phyloP scores from a whole-genome alignment of 2,888 invertebrate genomes.

The Anarsia innoxiella region DNA sequence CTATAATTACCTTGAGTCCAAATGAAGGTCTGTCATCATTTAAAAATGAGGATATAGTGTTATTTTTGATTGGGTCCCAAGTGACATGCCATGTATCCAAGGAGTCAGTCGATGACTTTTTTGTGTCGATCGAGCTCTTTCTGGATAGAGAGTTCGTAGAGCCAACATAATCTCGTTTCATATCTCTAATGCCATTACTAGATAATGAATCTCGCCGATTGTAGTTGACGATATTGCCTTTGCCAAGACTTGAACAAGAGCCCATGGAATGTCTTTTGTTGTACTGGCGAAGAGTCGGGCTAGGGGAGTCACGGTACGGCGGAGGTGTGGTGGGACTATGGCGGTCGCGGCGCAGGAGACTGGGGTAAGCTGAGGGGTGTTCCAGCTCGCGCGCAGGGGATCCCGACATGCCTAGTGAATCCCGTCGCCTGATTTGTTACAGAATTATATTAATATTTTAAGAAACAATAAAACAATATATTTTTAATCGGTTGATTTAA shows the following conservation, averaged over 20 bases:
- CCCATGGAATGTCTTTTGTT: constrained; percentile 65
- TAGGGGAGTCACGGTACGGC: constrained; percentile 66
- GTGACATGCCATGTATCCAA: constrained; percentile 81
- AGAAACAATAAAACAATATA: too few relatives aligned
- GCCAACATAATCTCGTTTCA: constrained; percentile 72
- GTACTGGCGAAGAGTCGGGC: constrained; percentile 53
- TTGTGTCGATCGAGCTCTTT: constrained; percentile 68
- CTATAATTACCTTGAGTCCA: constrained; percentile 57
- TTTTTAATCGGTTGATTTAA: constrained; percentile 12
- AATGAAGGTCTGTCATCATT: constrained; percentile 71
- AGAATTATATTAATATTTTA: too few relatives aligned
- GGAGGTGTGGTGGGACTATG: constrained; percentile 65
- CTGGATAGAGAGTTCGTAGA: constrained; percentile 60
- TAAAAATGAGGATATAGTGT: constrained; percentile 75
- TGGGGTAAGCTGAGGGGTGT: constrained; percentile 83
- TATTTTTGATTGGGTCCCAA: constrained; percentile 80
- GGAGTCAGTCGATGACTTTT: constrained; percentile 80
- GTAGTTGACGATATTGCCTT: constrained; percentile 55
- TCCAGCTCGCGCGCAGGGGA: constrained; percentile 76
- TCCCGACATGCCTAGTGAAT: constrained; percentile 75
- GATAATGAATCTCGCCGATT: constrained; percentile 59
- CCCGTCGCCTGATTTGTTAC: constrained; percentile 68
- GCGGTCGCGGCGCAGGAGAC: constrained; percentile 77
- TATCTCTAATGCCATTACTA: constrained; percentile 56
- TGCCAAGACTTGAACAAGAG: constrained; percentile 56